Percentiles rank a stretch among this genome's conserved stretches.
phyloP scores from a whole-genome alignment of 1,140 invertebrate genomes.

The Danaus plexippus region DNA sequence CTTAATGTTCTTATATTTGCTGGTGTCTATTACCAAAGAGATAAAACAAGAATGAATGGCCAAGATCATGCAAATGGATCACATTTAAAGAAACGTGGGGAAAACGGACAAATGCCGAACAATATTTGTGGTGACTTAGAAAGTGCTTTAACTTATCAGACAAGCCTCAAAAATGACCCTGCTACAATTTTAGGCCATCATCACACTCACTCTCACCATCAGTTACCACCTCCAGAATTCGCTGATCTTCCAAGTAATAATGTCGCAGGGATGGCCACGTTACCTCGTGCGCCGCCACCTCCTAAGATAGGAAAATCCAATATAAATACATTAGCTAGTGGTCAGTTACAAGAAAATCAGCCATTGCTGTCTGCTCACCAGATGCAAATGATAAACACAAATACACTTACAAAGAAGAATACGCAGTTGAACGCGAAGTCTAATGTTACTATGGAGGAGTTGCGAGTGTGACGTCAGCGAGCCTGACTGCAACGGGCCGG shows the following conservation, averaged over 20 bases:
- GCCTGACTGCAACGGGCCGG: constrained; percentile 70
- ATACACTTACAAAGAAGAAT: constrained; percentile 78
- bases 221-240: constrained; percentile 83
- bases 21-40: constrained; percentile 93
- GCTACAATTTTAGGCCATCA: constrained; percentile 78
- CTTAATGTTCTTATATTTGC: constrained; percentile 94
- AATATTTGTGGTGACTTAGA: constrained; percentile 86
- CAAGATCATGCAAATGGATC: constrained; percentile 69
- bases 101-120: constrained; percentile 88
- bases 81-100: constrained; percentile 81
- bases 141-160: constrained; percentile 76
- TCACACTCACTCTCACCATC: constrained; percentile 81
- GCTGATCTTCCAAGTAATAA: constrained; percentile 82
- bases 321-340: constrained; percentile 73
- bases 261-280: constrained; percentile 70
- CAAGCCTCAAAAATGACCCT: constrained; percentile 76
- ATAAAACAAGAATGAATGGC: constrained; percentile 82
- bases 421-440: constrained; percentile 75
- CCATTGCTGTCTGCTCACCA: constrained; percentile 75
- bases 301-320: constrained; percentile 79
- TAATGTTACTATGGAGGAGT: constrained; percentile 81
- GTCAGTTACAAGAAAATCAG: constrained; percentile 76
- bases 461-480: constrained; percentile 83
- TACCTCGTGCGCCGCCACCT: constrained; percentile 80
- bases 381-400: constrained; percentile 79